Evolutionary conservation across 2,888 invertebrate species (phyloP).

Genomic region (Cosmia trapezina): DNA sequence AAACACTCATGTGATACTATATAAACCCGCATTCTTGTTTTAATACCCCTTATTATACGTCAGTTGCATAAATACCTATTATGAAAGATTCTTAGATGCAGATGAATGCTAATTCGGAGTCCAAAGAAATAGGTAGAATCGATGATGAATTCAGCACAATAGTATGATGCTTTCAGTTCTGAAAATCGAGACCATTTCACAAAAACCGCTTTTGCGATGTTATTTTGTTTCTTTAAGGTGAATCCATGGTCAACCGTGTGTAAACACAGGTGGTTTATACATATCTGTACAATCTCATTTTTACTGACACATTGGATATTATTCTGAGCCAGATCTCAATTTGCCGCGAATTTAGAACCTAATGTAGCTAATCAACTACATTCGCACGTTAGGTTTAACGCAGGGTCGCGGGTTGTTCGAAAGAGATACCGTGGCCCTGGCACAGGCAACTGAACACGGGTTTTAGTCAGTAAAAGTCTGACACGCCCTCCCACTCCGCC

Average conservation of each 20-base stretch:
- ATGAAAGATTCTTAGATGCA: neutral
- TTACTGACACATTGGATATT: neutral
- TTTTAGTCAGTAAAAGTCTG: too few species aligned
- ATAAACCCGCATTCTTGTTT: too few species aligned
- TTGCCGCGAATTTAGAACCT: neutral
- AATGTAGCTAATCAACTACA: neutral
- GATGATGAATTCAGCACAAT: neutral
- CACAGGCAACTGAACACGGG: too few species aligned
- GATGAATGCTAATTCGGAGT: neutral
- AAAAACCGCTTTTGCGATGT: neutral
- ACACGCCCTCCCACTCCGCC: too few species aligned
- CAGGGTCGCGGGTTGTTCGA: too few species aligned
- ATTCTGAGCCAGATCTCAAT: neutral
- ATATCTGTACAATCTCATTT: neutral
- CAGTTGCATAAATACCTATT: too few species aligned
- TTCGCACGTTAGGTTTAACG: too few species aligned
- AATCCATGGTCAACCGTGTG: slow-evolving; percentile 7
- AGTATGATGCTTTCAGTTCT: neutral
- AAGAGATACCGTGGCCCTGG: too few species aligned
- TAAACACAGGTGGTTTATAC: slow-evolving; percentile 16
- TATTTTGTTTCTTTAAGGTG: slow-evolving; percentile 11
- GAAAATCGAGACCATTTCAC: neutral
- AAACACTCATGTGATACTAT: too few species aligned
- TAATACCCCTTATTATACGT: too few species aligned
- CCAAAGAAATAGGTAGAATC: neutral